These are phyloP conservation scores for Schrankia costaestrigalis DNA, from an alignment of 2,888 invertebrate species.

Conservation along the genomic window DNA sequence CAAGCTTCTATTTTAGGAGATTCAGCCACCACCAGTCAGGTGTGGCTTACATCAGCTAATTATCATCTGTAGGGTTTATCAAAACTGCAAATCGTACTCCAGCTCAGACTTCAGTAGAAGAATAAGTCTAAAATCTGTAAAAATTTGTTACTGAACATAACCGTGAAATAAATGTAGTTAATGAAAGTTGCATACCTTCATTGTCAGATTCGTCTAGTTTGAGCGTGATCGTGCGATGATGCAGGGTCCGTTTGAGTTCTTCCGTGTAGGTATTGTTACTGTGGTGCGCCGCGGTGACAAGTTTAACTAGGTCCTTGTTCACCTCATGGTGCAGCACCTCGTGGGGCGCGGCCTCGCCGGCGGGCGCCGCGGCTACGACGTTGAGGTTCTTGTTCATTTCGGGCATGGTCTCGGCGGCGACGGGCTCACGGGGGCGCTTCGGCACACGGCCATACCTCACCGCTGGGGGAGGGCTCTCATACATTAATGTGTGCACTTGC, in stretches of 20 bases:
- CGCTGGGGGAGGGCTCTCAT: constrained; percentile 78
- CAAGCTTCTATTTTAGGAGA: too few relatives aligned
- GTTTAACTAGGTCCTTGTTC: constrained; percentile 62
- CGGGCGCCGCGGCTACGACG: constrained; percentile 15
- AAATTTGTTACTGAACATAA: too few relatives aligned
- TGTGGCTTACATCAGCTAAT: too few relatives aligned
- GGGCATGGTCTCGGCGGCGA: constrained; percentile 39
- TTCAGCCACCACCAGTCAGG: too few relatives aligned
- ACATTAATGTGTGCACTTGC: constrained; percentile 6
- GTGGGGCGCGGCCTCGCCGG: constrained; percentile 33
- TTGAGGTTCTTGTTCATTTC: constrained; percentile 36
- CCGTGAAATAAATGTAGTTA: neutral
- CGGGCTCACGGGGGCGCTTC: constrained; percentile 90
- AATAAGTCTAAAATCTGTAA: too few relatives aligned
- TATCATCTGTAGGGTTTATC: too few relatives aligned
- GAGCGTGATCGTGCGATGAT: constrained; percentile 35
- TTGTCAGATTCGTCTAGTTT: constrained; percentile 42
- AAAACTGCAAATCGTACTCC: too few relatives aligned
- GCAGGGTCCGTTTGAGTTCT: constrained; percentile 83
- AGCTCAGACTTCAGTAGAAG: too few relatives aligned
- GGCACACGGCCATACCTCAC: constrained; percentile 98
- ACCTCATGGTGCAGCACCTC: constrained; percentile 33
- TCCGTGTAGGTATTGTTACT: constrained; percentile 94
- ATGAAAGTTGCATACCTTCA: constrained; percentile 23
- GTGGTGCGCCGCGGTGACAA: constrained; percentile 86